These are phyloP conservation scores for Saccopteryx bilineata DNA, from an alignment of 2,113 vertebrate species.

Conservation along the genomic window DNA sequence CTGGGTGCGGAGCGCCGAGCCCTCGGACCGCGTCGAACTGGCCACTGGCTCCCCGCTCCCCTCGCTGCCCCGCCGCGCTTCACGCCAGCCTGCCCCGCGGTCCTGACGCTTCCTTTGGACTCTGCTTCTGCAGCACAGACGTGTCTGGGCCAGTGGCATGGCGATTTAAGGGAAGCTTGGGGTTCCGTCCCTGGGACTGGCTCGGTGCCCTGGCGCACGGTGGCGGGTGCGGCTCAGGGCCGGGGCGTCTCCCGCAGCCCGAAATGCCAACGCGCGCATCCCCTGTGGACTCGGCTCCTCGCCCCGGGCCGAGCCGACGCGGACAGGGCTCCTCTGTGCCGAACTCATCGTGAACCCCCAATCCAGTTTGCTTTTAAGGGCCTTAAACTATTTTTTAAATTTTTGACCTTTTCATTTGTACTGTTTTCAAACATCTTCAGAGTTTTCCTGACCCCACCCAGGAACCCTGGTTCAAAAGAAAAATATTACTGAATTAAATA, in stretches of 20 bases:
- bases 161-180: background rate
- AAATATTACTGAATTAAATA: constrained; percentile 3
- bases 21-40: accelerated
- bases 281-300: background rate
- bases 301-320: background rate
- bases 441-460: constrained; percentile 13
- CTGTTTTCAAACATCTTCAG: constrained; percentile 52
- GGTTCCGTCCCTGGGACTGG: background rate
- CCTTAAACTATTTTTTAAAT: background rate
- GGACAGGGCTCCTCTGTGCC: background rate
- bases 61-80: accelerated
- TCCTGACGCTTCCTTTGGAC: background rate
- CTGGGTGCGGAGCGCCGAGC: background rate
- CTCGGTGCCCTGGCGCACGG: background rate
- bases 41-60: background rate
- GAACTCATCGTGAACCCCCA: no score
- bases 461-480: constrained; percentile 23
- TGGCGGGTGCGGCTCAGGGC: background rate
- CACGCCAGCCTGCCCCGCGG: background rate
- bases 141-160: background rate
- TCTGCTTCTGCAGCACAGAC: background rate
- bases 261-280: background rate
- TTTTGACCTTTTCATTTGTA: background rate
- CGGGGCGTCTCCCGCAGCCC: background rate
- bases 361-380: background rate